Evolutionary conservation across 2,888 invertebrate species (phyloP), one percentile per base, ranked within the genome.

Genomic region (Diogma glabrata): DNA sequence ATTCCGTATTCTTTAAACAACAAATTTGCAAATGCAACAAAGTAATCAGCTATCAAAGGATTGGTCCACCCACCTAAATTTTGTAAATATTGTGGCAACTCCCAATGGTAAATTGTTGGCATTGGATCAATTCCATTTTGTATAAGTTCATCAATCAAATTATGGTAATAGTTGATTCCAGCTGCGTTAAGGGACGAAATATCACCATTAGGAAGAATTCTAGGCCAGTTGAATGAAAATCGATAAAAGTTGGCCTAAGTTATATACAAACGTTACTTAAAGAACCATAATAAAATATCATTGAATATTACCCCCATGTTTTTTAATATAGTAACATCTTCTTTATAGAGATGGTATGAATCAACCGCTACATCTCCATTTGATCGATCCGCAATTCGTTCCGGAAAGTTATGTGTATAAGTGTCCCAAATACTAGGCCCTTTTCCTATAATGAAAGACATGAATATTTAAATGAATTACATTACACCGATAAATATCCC

Each of bases 111-210:
- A 47, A 84, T 75, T 2, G 83, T 82, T 0, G 80, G 76, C 75
- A 82, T 75, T 0, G 87, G 86, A 20, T 79, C 75, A 40, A 88
- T 79, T 43, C 77, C 79, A 56, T 80, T 77, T 52, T 69, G 75
- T 14, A 66, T 47, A 2, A 76, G 60, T 59, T 80, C 83, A 60
- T 86, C 73, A 50, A 91, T 83, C 43, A 92, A 67, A 57, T 81
- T 76, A 60, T 79, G 81, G 65, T 92, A 92, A 67, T 88, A 87
- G 52, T 77, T 70, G 9, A 91, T 73, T 16, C 87, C 91, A 3
- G 76, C 73, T 36, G 74, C 69, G 63, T 85, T 91, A 17, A 87
- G 70, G 17, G 75, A 63, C 59, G 81, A 78, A 10, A 76, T 73
- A 51, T 77, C 72, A 9, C 85, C 88, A 10, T 74, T 76, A 0